These are phyloP conservation scores for Leptopilina clavipes DNA, from an alignment of 1,140 invertebrate species.

Conservation along the genomic window DNA sequence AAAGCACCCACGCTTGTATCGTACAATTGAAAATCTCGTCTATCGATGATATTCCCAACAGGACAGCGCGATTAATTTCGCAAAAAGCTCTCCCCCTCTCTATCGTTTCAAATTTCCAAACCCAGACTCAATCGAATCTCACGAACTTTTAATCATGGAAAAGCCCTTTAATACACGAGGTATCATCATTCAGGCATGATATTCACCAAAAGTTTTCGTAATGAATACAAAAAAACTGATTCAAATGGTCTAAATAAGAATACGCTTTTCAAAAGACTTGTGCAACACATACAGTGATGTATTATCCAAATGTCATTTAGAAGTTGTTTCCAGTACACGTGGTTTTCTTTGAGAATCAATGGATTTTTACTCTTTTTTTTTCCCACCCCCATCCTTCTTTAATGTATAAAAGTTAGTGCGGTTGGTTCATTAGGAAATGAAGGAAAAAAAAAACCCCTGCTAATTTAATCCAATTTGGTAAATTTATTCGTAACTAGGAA, in stretches of 20 bases:
- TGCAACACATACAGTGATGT: too few species aligned
- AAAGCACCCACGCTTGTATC: background rate
- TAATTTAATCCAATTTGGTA: too few species aligned
- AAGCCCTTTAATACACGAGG: slow-evolving; percentile 9
- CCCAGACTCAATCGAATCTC: slow-evolving; percentile 15
- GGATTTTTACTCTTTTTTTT: background rate
- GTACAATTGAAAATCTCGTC: slow-evolving; percentile 18
- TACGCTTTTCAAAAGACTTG: background rate
- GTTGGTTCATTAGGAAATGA: too few species aligned
- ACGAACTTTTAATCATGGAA: slow-evolving; percentile 28
- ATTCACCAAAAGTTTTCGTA: background rate
- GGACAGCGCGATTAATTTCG: slow-evolving; percentile 33
- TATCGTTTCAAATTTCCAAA: slow-evolving; percentile 10
- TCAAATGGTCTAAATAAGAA: background rate
- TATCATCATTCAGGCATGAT: background rate
- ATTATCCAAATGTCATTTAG: background rate
- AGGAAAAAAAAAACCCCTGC: too few species aligned
- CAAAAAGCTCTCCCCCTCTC: slow-evolving; percentile 5
- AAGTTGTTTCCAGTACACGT: background rate
- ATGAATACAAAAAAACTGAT: slow-evolving; percentile 8
- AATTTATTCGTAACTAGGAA: too few species aligned
- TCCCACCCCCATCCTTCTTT: too few species aligned
- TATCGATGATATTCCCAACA: slow-evolving; percentile 23
- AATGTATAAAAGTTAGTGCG: background rate
- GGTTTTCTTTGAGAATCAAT: background rate